Percentiles rank a stretch among this genome's conserved stretches.
These are phyloP conservation scores for Alethe diademata DNA, from an alignment of 2,113 vertebrate species.

Conservation along the genomic window DNA sequence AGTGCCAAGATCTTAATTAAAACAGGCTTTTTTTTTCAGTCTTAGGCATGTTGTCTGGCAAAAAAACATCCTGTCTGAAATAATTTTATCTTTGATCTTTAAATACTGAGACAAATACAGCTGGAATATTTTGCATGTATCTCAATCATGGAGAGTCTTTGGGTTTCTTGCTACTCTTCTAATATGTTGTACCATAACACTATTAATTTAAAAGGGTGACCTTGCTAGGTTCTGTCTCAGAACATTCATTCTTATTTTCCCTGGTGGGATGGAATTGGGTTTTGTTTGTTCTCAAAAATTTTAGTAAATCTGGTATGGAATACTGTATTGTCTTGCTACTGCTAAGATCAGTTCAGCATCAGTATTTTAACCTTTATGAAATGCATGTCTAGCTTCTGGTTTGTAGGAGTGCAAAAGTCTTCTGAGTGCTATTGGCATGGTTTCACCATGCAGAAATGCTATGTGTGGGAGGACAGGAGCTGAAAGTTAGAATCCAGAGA, in stretches of 20 bases:
- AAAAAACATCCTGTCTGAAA: constrained; percentile 27
- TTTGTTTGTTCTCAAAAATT: not conserved
- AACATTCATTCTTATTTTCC: not conserved
- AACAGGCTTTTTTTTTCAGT: not conserved
- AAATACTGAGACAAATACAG: constrained; percentile 25
- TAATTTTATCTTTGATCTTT: constrained; percentile 55
- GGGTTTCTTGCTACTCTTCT: not conserved
- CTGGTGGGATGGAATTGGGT: not conserved
- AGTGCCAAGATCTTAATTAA: constrained; percentile 48
- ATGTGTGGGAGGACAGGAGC: constrained; percentile 45
- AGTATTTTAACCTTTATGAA: not conserved
- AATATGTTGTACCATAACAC: not conserved
- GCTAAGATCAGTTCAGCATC: not conserved
- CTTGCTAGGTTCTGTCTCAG: not conserved
- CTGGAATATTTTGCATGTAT: not conserved
- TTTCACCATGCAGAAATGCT: not conserved
- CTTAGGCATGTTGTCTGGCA: constrained; percentile 31
- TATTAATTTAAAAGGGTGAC: not conserved
- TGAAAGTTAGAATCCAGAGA: constrained; percentile 10
- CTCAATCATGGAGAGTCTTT: not conserved
- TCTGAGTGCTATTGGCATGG: not conserved
- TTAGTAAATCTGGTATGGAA: not conserved
- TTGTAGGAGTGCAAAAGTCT: constrained; percentile 41
- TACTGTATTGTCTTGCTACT: not conserved
- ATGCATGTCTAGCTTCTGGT: not conserved